Conservation (phyloP, 64 coral and sea anemone genomes). For the Cladopsammia gracilis region DNA sequence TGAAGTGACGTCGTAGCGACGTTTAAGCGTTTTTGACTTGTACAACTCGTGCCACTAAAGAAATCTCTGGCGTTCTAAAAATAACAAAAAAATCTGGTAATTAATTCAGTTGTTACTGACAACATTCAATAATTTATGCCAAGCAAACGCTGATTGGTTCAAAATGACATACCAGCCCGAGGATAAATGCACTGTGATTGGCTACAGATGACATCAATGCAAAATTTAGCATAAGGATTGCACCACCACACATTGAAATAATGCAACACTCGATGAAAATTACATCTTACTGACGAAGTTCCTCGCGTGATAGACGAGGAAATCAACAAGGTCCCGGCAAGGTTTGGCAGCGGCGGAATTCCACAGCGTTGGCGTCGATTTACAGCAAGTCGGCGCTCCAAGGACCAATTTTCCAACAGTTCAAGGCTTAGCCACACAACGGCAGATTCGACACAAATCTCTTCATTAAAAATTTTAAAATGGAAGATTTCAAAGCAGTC, state of each 20-base stretch:
- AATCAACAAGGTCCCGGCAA: not conserved
- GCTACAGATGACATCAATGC: not conserved
- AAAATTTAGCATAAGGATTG: constrained; percentile 52
- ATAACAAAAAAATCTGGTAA: not conserved
- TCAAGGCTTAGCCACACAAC: constrained; percentile 42
- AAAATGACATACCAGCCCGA: constrained; percentile 26
- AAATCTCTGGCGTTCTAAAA: too few relatives aligned
- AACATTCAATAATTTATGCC: not conserved
- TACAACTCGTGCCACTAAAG: too few relatives aligned
- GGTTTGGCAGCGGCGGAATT: not conserved
- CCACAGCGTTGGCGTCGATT: constrained; percentile 31
- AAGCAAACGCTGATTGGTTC: not conserved
- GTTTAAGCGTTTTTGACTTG: too few relatives aligned
- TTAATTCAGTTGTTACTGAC: constrained; percentile 6
- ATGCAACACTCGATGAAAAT: constrained; percentile 15
- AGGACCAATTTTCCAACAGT: constrained; percentile 6
- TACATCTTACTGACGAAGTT: not conserved
- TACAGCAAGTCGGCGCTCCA: not conserved
- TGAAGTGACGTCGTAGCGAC: too few relatives aligned
- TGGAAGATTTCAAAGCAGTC: not conserved
- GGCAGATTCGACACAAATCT: constrained; percentile 10
- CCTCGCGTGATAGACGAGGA: not conserved
- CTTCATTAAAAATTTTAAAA: not conserved
- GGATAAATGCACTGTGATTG: constrained; percentile 8
- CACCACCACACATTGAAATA: constrained; percentile 70